Evolutionary conservation across 2,113 vertebrate genomes (phyloP), one percentile per base, ranked within the genome.

Genomic region (Tenebrosternarchus preto): DNA sequence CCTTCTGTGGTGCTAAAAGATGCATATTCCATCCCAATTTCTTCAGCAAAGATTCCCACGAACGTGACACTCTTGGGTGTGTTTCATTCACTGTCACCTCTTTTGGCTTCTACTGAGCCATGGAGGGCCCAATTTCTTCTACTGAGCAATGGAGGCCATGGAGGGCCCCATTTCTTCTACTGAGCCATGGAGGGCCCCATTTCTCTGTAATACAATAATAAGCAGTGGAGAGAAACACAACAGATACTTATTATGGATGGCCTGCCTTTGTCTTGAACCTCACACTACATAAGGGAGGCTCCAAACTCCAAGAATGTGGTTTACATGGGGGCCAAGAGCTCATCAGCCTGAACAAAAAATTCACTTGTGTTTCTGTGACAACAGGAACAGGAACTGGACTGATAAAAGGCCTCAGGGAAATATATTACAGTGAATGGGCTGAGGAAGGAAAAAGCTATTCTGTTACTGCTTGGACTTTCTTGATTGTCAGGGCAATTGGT

Each of bases 1-100:
- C 89, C 55, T 85, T 82, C 87, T 79, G 81, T 80, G 86, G 82
- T 90, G 91, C 88, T 95, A 94, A 95, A 93, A 93, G 94, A 91
- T 92, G 92, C 93, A 87, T 88, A 88, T 82, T 90, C 86, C 89
- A 91, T 69, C 80, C 83, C 85, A 82, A 88, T 81, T 90, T 86
- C 88, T 63, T 85, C 86, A 87, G 83, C 89, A 80, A 67, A 57
- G 92, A 90, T 90, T 90, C 89, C 84, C 89, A 92, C 94, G 94
- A 95, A 95, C 88, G 86, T 70, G 92, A 94, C 93, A 90, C 95
- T 90, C 0, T 0, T 59, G 75, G 81, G 84, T 85, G 88, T 87
- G 90, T 89, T 85, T 93, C 92, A 89, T 90, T 93, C 93, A 89
- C 82, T 93, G 84, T 90, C 91, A 86, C 88, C 92, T 89, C 78